Evolutionary conservation across 2,888 invertebrate genomes (phyloP), one percentile per base, ranked within the genome.

Genomic region (Eilema sororculum): DNA sequence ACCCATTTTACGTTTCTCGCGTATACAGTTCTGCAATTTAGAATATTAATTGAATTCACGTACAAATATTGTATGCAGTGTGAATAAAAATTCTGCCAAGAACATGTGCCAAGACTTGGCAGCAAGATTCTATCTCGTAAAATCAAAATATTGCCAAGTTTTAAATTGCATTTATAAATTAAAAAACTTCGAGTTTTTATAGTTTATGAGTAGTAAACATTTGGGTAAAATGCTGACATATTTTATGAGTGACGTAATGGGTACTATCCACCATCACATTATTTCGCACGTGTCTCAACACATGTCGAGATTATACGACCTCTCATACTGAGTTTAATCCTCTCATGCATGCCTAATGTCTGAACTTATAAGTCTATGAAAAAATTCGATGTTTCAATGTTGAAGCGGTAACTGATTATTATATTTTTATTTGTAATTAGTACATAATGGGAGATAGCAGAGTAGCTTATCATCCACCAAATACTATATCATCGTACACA

Each of bases 91-190:
- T 82, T 78, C 74, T 86, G 87, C 89, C 88, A 87, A 85, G 84
- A 84, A 81, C 78, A 79, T 78, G 82, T 89, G 92, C 89, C 91
- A 91, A 90, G 87, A 86, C 83, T 84, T 86, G 78, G 78, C 78
- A 78, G 81, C 80, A 82, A 77, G 77, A 68, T 75, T 72, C 72
- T 71, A 73, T 77, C 75, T 80, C 76, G 82, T 88, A 68, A 77
- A 73, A 74, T 77, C 69, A 76, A 78, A 76, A 77, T 77, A 79
- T 77, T 83, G 80, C 81, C 83, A 80, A 80, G 74, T 73, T 78
- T 74, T 56, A 72, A 78, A 76, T 76, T 74, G 73, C 69, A 71
- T 73, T 71, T 64, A 41, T 61, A 69, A 63, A 76, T 59, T 72
- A 73, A 68, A 68, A 63, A 69, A 69, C 28, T 28, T 46, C 9